Conservation (phyloP, 2,888 invertebrate genomes). For the Acleris emargana region DNA sequence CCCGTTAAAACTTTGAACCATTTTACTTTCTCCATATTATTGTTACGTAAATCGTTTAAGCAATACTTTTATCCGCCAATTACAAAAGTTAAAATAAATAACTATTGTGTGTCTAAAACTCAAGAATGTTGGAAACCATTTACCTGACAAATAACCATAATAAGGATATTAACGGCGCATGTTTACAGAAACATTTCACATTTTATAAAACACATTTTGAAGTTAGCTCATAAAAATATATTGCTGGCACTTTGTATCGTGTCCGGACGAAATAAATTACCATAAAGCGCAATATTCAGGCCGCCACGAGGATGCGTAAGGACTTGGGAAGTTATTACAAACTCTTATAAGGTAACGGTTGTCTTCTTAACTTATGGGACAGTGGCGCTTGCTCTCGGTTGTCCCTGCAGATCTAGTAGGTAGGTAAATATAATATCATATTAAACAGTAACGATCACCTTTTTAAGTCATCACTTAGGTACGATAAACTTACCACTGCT, state of each 20-base stretch:
- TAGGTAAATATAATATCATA: background rate
- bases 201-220: constrained; percentile 18
- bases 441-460: background rate
- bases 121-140: constrained; percentile 1
- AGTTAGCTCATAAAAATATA: constrained; percentile 28
- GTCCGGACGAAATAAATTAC: constrained; percentile 23
- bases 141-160: constrained; percentile 4
- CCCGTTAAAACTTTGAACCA: too few relatives aligned
- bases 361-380: constrained; percentile 21
- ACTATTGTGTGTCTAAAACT: constrained; percentile 1
- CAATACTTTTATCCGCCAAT: too few relatives aligned
- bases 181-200: constrained; percentile 8
- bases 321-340: constrained; percentile 30
- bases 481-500: too few relatives aligned
- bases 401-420: background rate
- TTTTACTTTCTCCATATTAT: too few relatives aligned
- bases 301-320: constrained; percentile 17
- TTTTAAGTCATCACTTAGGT: background rate
- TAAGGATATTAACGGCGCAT: background rate
- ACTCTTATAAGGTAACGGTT: constrained; percentile 28
- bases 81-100: too few relatives aligned
- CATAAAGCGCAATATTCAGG: constrained; percentile 31
- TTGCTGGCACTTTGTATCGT: constrained; percentile 17
- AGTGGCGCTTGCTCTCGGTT: background rate
- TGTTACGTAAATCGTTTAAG: too few relatives aligned